Conservation (phyloP, 2,888 invertebrate species). For the Drosophila diplacantha region DNA sequence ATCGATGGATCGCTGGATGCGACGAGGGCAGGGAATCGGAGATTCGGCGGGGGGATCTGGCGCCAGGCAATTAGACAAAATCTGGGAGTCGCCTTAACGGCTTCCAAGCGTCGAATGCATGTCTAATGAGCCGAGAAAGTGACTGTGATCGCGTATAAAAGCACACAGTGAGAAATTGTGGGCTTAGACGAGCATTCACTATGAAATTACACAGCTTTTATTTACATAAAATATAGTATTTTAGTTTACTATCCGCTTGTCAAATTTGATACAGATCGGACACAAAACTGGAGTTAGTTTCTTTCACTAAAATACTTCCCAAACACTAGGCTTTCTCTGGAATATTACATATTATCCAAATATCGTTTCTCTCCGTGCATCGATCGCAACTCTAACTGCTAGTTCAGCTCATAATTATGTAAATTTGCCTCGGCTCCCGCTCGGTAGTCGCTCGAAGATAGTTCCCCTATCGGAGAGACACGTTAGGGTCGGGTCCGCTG, state of each 20-base stretch:
- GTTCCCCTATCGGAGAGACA: constrained; percentile 12
- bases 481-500: constrained; percentile 1
- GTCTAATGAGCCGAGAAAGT: constrained; percentile 71
- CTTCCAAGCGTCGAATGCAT: constrained; percentile 62
- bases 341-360: neutral
- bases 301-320: neutral
- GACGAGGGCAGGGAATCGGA: constrained; percentile 1
- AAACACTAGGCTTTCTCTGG: rapidly evolving
- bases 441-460: constrained; percentile 53
- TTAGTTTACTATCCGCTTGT: neutral
- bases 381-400: constrained; percentile 5
- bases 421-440: constrained; percentile 60
- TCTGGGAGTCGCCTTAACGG: constrained; percentile 59
- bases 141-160: constrained; percentile 29
- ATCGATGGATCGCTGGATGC: constrained; percentile 15
- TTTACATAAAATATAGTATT: too few relatives aligned
- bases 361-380: constrained; percentile 8
- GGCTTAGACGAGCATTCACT: neutral
- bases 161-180: constrained; percentile 11
- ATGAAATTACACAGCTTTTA: neutral
- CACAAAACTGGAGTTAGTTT: neutral
- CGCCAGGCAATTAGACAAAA: constrained; percentile 68
- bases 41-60: constrained; percentile 41
- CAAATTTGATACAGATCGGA: neutral
- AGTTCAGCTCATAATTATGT: constrained; percentile 71